Evolutionary conservation across 1,140 invertebrate genomes (phyloP).

Genomic region (Diorhabda carinulata): DNA sequence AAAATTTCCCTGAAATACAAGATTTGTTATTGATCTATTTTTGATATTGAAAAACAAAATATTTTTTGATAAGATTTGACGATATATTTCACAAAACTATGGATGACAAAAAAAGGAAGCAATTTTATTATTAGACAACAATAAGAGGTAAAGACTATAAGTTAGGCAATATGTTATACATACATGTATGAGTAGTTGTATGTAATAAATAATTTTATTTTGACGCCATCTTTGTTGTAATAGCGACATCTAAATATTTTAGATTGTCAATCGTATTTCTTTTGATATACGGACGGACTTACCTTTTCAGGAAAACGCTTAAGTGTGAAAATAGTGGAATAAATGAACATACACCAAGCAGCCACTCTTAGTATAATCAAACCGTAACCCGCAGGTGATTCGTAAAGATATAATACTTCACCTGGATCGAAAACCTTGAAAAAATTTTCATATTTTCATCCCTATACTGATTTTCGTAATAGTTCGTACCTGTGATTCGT

Average conservation of each 20-base stretch:
- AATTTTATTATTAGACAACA: too few relatives aligned
- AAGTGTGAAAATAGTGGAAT: slow-evolving; percentile 75
- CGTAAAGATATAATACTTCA: slow-evolving; percentile 82
- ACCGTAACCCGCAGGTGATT: slow-evolving; percentile 82
- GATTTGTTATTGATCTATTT: neutral
- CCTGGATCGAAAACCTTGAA: slow-evolving; percentile 81
- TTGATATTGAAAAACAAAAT: neutral
- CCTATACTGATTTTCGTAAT: slow-evolving; percentile 25
- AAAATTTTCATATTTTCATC: slow-evolving; percentile 1
- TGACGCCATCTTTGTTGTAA: too few relatives aligned
- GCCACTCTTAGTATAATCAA: slow-evolving; percentile 71
- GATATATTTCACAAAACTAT: too few relatives aligned
- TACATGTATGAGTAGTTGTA: too few relatives aligned
- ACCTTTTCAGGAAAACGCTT: slow-evolving; percentile 81
- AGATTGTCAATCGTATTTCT: too few relatives aligned
- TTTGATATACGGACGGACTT: slow-evolving; percentile 13
- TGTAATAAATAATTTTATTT: too few relatives aligned
- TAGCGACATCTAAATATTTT: too few relatives aligned
- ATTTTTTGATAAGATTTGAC: neutral
- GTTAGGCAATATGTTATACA: too few relatives aligned
- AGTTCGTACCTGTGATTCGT: slow-evolving; percentile 62
- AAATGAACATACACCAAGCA: slow-evolving; percentile 82
- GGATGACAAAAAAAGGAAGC: too few relatives aligned
- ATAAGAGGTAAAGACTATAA: too few relatives aligned
- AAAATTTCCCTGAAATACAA: slow-evolving; percentile 58